Evolutionary conservation across 2,888 invertebrate genomes (phyloP).

Genomic region (Andrena hattorfiana): DNA sequence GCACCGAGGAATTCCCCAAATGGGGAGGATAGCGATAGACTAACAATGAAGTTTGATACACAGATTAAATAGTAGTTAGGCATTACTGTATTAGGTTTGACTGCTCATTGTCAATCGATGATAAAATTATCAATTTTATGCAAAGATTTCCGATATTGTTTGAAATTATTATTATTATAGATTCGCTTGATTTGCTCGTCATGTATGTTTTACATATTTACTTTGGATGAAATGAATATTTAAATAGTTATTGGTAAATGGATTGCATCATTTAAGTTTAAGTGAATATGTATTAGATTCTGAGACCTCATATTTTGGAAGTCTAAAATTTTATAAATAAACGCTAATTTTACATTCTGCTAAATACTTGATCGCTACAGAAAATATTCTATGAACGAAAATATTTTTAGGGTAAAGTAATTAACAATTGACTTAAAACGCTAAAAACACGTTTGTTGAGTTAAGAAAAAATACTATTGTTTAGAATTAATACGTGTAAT

Average conservation of each 20-base stretch:
- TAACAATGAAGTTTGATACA: too few relatives aligned
- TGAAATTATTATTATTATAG: too few relatives aligned
- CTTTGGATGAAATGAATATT: neutral
- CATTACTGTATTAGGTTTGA: too few relatives aligned
- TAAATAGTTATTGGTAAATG: neutral
- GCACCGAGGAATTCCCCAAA: too few relatives aligned
- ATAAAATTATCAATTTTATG: too few relatives aligned
- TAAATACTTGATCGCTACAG: neutral
- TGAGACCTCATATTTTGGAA: conserved; percentile 29
- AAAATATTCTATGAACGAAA: conserved; percentile 20
- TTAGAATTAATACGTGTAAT: neutral
- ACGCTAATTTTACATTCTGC: neutral
- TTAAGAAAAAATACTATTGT: conserved; percentile 11
- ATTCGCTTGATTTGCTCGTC: too few relatives aligned
- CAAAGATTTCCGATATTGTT: too few relatives aligned
- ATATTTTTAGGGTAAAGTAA: neutral
- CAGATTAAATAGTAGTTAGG: too few relatives aligned
- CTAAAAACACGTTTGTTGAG: neutral
- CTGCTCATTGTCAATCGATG: too few relatives aligned
- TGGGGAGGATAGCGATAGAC: too few relatives aligned
- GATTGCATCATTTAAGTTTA: neutral
- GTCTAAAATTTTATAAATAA: conserved; percentile 10
- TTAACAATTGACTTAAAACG: conserved; percentile 7
- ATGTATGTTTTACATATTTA: too few relatives aligned
- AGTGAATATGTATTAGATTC: conserved; percentile 2